phyloP scores from a whole-genome alignment of 2,888 invertebrate species.

The Physocephala rufipes region DNA sequence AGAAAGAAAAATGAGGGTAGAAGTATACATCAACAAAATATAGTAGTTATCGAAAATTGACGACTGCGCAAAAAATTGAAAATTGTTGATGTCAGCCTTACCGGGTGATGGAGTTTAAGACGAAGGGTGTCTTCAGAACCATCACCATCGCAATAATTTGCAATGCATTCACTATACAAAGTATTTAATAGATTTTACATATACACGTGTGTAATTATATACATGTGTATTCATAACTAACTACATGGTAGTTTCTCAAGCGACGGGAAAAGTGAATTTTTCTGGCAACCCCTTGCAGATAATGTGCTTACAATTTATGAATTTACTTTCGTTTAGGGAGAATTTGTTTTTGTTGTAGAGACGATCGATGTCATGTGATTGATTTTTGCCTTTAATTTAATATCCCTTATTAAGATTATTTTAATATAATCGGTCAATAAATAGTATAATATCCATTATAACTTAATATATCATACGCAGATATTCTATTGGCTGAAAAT shows the following conservation, averaged over 20 bases:
- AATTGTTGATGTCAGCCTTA: conserved; percentile 12
- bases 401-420: no score
- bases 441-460: no score
- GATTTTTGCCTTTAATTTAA: no score
- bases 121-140: conserved; percentile 7
- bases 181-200: background rate
- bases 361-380: no score
- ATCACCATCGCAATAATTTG: background rate
- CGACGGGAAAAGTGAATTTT: background rate
- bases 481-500: no score
- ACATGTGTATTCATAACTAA: background rate
- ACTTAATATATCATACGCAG: no score
- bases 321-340: no score
- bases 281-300: no score
- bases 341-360: no score
- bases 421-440: no score
- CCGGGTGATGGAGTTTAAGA: background rate
- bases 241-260: no score
- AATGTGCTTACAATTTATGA: no score
- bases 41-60: background rate
- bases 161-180: background rate
- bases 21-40: background rate
- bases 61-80: conserved; percentile 14
- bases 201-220: background rate
- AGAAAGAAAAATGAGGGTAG: background rate